Base-by-base conservation (phyloP, 37 sponge, comb jelly and placozoan species). In the Eunapius fragilis region DNA sequence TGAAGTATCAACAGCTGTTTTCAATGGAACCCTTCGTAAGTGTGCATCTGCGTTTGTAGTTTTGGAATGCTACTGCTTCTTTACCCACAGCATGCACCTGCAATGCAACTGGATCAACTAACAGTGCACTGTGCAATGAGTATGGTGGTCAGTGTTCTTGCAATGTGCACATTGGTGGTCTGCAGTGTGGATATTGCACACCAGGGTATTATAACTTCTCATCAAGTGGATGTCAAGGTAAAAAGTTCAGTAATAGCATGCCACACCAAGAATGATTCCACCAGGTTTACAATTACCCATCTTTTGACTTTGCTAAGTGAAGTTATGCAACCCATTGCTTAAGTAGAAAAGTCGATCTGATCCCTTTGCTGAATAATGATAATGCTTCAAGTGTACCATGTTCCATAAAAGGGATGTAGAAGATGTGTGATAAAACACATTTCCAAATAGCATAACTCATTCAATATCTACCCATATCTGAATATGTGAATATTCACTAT, bases 71-170 rank as follows among this genome's bases (percentile, higher is more conserved):
- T 19, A 58, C 22, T 58, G 14, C 23, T 84, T 34, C 3, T 80
- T 73, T 82, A 23, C 19, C 25, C 80, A 0, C 75, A 88, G 90
- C 34, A 28, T 95, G 95, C 85, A 74, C 80, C 79, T 95, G 95
- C 79, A 85, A 86, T 82, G 28, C 68, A 30, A 26, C 69, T 78
- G 93, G 93, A 10, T 72, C 87, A 41, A 34, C 25, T 7, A 11
- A 50, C 41, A 73, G 74, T 45, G 45, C 78, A 22, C 23, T 68
- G 23, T 92, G 93, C 82, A 25, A 71, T 31, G 34, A 73, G 25
- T 88, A 84, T 79, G 90, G 93, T 24, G 97, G 97, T 9, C 79
- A 90, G 85, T 96, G 97, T 70, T 7, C 31, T 28, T 96, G 97
- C 89, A 73, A 84, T 36, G 86, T 93, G 36, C 89, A 87, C 32